Evolutionary conservation across 2,888 invertebrate genomes (phyloP).

Genomic region (Drepana falcataria): DNA sequence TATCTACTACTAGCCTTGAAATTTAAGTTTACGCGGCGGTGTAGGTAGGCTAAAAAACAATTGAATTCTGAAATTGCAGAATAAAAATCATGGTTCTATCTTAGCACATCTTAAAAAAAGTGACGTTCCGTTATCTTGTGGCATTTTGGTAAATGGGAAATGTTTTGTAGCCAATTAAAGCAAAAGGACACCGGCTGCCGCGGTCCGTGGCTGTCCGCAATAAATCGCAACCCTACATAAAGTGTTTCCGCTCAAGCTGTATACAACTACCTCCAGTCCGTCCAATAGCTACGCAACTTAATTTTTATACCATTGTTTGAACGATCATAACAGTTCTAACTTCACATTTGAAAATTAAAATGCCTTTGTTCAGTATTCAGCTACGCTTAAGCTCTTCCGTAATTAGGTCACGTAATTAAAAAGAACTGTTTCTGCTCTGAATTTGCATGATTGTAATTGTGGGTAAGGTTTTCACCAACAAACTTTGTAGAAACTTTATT

Average conservation of each 20-base stretch:
- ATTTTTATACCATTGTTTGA: not conserved
- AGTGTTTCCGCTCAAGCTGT: constrained; percentile 55
- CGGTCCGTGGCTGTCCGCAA: constrained; percentile 48
- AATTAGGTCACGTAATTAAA: no score
- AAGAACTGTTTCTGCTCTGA: no score
- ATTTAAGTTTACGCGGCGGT: constrained; percentile 1
- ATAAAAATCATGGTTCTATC: constrained; percentile 10
- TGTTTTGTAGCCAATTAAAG: constrained; percentile 77
- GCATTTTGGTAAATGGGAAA: constrained; percentile 61
- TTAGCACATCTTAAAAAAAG: constrained; percentile 20
- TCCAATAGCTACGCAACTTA: not conserved
- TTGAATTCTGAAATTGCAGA: no score
- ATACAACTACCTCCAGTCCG: not conserved
- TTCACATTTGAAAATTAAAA: no score
- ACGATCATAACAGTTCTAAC: not conserved
- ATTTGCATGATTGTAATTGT: no score
- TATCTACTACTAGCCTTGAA: constrained; percentile 4
- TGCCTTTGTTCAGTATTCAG: no score
- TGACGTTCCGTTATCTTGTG: constrained; percentile 48
- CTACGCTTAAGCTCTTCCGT: no score
- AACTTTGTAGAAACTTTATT: no score
- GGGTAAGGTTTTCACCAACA: no score
- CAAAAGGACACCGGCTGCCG: constrained; percentile 61
- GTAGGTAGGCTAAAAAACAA: no score
- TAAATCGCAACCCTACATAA: constrained; percentile 73